Conservation (phyloP, 2,888 invertebrate genomes). For the Tupiocoris notatus region DNA sequence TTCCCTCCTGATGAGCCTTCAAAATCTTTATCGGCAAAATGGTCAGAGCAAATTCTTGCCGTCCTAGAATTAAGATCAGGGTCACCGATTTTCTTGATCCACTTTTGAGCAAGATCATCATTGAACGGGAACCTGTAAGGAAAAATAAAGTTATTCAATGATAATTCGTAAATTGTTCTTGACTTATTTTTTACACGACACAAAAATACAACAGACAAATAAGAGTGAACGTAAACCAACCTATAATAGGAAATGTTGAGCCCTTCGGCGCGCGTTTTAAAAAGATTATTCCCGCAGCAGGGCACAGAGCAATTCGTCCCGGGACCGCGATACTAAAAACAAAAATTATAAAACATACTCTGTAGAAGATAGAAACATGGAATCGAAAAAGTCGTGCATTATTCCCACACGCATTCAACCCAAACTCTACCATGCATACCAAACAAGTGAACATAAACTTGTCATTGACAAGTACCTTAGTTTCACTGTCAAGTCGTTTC, state of each 20-base stretch:
- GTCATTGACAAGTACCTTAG: background rate
- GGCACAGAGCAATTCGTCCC: slow-evolving; percentile 36
- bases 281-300: slow-evolving; percentile 32
- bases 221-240: too few species aligned
- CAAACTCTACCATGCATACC: too few species aligned
- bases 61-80: background rate
- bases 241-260: slow-evolving; percentile 39
- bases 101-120: slow-evolving; percentile 6
- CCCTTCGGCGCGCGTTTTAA: slow-evolving; percentile 34
- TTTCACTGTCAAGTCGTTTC: background rate
- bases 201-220: background rate
- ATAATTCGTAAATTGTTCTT: too few species aligned
- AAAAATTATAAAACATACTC: slow-evolving; percentile 1
- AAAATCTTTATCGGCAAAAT: slow-evolving; percentile 33
- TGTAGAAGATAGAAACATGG: too few species aligned
- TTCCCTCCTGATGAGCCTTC: slow-evolving; percentile 18
- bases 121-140: slow-evolving; percentile 28
- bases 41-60: slow-evolving; percentile 34
- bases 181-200: background rate
- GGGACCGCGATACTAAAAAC: slow-evolving; percentile 26
- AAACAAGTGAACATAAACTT: background rate
- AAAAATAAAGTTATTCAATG: too few species aligned
- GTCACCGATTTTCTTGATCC: slow-evolving; percentile 31
- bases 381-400: too few species aligned
- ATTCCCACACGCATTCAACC: too few species aligned